Percentiles rank a stretch among this genome's conserved stretches.
Conservation (phyloP, 2,797 vertebrate species). For the Alfaro cultratus region DNA sequence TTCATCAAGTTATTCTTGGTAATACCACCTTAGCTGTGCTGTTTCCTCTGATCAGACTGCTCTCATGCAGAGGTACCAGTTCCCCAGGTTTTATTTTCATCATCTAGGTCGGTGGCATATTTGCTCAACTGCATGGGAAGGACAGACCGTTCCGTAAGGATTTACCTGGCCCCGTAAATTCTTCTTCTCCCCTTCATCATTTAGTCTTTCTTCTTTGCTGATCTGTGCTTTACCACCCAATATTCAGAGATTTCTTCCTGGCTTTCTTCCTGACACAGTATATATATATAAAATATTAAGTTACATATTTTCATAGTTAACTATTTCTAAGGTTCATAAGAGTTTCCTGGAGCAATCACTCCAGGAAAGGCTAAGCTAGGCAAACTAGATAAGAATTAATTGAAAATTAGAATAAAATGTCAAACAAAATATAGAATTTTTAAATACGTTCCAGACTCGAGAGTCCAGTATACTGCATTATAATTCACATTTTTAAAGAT, state of each 20-base stretch:
- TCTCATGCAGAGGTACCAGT: conserved; percentile 48
- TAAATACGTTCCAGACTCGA: not conserved
- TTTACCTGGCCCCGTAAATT: conserved; percentile 73
- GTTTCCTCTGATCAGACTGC: conserved; percentile 61
- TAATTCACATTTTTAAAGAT: not conserved
- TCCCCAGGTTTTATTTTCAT: conserved; percentile 82
- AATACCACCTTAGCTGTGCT: conserved; percentile 33
- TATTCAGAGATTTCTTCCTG: not conserved
- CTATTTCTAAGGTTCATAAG: not conserved
- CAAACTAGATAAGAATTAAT: not conserved
- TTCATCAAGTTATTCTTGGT: conserved; percentile 5
- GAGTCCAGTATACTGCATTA: not conserved
- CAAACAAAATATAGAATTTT: not conserved
- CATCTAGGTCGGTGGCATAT: conserved; percentile 79
- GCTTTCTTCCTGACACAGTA: too few species aligned
- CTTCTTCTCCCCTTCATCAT: conserved; percentile 40
- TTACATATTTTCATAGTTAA: not conserved
- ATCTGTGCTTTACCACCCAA: not conserved
- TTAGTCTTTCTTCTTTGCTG: not conserved
- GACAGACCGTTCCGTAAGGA: conserved; percentile 75
- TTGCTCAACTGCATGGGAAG: conserved; percentile 75
- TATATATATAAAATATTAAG: not conserved
- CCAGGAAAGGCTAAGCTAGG: not conserved
- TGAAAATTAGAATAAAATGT: not conserved
- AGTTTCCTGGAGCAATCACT: not conserved